Percentiles rank a stretch among this genome's conserved stretches.
phyloP scores from a whole-genome alignment of 2,113 vertebrate genomes.

The Heterotis niloticus region DNA sequence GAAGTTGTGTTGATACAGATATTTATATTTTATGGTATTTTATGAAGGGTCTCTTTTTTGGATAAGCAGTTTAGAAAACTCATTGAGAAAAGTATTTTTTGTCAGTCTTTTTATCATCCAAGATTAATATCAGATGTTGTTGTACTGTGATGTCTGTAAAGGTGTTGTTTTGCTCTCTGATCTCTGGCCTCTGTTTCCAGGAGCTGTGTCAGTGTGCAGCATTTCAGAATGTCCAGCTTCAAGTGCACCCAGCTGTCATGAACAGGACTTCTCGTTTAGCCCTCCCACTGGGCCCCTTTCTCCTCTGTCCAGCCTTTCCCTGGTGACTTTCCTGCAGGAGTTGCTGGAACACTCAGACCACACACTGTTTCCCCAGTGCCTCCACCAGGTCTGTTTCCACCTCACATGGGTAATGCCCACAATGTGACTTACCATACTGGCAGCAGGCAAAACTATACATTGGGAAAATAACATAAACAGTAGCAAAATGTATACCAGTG shows the following conservation, averaged over 20 bases:
- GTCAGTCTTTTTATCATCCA: too few relatives aligned
- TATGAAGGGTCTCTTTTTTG: too few relatives aligned
- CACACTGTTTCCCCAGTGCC: conserved; percentile 5
- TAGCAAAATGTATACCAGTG: too few relatives aligned
- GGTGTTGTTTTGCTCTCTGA: background rate
- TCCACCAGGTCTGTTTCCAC: conserved; percentile 13
- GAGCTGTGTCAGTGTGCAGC: background rate
- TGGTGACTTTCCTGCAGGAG: conserved; percentile 4
- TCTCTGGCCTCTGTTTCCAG: background rate
- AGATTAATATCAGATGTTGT: too few relatives aligned
- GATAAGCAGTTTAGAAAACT: background rate
- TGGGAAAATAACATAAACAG: too few relatives aligned
- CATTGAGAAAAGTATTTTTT: background rate
- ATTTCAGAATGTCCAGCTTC: background rate
- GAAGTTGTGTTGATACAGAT: background rate
- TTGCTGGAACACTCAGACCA: conserved; percentile 4
- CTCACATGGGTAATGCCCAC: background rate
- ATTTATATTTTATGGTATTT: too few relatives aligned
- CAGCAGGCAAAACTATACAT: background rate
- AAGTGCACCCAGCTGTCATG: background rate
- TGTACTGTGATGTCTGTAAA: background rate
- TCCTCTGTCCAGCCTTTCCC: background rate
- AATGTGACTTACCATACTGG: background rate
- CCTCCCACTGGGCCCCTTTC: background rate
- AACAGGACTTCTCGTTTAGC: background rate